A percentile compares a stretch with the other conserved stretches of the same genome.
Evolutionary conservation across 30 jellyfish, hydroid and myxozoan species (phyloP).

Genomic region (Aurelia sp.): DNA sequence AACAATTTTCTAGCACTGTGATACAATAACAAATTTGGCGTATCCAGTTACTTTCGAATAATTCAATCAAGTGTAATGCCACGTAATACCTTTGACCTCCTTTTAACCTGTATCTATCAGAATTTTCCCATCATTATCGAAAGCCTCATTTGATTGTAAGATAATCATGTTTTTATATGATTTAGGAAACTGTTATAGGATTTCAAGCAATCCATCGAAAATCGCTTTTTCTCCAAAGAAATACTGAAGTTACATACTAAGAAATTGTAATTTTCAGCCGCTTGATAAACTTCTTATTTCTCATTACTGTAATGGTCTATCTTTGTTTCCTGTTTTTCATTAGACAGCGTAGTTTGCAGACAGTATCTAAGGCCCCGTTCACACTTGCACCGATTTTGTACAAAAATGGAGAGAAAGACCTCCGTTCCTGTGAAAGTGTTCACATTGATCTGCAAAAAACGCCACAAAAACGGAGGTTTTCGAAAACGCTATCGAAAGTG

Average conservation of each 20-base stretch:
- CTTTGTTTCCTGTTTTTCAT: conserved; percentile 9
- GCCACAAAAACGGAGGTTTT: no score
- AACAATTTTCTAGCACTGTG: no score
- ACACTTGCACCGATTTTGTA: no score
- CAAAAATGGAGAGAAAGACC: no score
- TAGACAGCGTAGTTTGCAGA: not conserved
- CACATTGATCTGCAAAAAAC: no score
- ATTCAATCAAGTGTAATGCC: conserved; percentile 23
- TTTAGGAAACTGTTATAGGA: not conserved
- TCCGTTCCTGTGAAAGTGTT: no score
- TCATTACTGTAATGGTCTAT: not conserved
- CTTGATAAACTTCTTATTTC: not conserved
- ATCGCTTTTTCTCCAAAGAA: no score
- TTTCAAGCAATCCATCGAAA: not conserved
- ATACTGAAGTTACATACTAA: not conserved
- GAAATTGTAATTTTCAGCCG: not conserved
- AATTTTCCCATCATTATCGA: conserved; percentile 25
- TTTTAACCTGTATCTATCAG: not conserved
- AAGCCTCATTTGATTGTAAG: conserved; percentile 16
- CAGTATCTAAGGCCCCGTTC: no score
- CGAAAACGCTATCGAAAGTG: no score
- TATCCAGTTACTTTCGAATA: conserved; percentile 17
- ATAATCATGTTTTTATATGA: conserved; percentile 7
- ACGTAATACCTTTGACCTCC: conserved; percentile 45
- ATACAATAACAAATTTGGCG: not conserved